These are phyloP conservation scores for Pangasius krempfi DNA, from an alignment of 2,797 vertebrate species.

Conservation along the genomic window DNA sequence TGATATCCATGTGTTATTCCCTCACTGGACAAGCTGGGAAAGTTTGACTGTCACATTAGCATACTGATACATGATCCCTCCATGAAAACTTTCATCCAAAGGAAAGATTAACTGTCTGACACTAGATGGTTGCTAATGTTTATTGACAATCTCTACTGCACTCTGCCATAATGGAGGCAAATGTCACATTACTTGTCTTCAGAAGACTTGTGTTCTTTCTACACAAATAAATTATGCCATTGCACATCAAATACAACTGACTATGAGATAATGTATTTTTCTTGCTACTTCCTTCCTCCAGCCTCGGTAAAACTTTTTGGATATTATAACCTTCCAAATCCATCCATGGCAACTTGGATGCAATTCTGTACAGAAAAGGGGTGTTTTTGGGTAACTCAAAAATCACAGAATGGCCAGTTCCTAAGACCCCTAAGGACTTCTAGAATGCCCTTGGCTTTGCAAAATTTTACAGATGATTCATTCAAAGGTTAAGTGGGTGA, in stretches of 20 bases:
- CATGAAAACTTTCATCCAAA: neutral
- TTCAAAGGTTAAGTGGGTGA: too few relatives aligned
- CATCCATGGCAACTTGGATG: too few relatives aligned
- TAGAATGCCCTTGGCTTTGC: too few relatives aligned
- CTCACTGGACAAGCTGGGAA: neutral
- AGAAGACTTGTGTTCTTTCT: neutral
- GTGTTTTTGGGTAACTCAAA: too few relatives aligned
- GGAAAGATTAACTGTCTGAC: neutral
- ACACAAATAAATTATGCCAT: neutral
- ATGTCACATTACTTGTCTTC: neutral
- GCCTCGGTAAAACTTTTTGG: neutral
- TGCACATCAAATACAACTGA: neutral
- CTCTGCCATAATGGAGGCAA: neutral
- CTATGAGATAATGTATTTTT: neutral
- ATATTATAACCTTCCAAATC: neutral
- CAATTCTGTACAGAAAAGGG: too few relatives aligned
- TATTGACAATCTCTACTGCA: neutral
- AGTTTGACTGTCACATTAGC: neutral
- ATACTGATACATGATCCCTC: neutral
- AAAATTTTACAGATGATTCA: too few relatives aligned
- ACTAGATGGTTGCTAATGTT: neutral
- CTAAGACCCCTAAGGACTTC: too few relatives aligned
- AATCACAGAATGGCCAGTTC: too few relatives aligned
- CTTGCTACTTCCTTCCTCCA: neutral
- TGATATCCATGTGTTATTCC: neutral